Evolutionary conservation across 2,113 vertebrate species (phyloP), one percentile per base, ranked within the genome.

Genomic region (Spea multiplicata): DNA sequence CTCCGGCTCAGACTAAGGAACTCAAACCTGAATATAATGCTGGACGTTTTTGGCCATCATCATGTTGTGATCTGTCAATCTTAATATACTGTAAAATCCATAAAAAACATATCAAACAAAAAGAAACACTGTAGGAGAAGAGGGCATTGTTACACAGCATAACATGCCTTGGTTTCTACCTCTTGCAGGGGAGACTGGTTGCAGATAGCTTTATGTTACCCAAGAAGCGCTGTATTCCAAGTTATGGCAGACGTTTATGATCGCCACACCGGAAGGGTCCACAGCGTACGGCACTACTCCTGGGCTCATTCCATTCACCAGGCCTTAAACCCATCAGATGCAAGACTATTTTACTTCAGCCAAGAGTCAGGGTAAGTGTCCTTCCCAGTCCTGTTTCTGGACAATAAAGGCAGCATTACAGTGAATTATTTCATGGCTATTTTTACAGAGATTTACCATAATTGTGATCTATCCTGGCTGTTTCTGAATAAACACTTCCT

Each of bases 231-330:
- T 0, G 4, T 86, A 72, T 86, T 82, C 75, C 86, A 84, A 44
- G 83, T 86, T 13, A 73, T 84, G 74, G 79, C 84, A 0, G 86
- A 86, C 44, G 44, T 82, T 76, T 86, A 88, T 70, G 82, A 84
- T 59, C 0, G 64, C 5, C 70, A 47, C 68, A 87, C 78, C 0
- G 87, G 87, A 72, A 82, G 1, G 0, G 80, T 83, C 30, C 87
- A 84, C 81, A 83, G 81, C 0, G 79, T 75, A 1, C 82, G 68
- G 47, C 85, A 75, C 16, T 82, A 81, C 30, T 45, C 61, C 0
- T 6, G 81, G 0, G 12, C 71, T 46, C 9, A 83, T 4, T 83
- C 84, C 6, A 3, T 0, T 12, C 46, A 52, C 4, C 7, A 48
- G 0, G 45, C 75, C 12, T 81, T 84, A 65, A 12, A 30, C 0